Base-by-base conservation (phyloP, 2,113 vertebrate genomes). In the Perca schrenkii region DNA sequence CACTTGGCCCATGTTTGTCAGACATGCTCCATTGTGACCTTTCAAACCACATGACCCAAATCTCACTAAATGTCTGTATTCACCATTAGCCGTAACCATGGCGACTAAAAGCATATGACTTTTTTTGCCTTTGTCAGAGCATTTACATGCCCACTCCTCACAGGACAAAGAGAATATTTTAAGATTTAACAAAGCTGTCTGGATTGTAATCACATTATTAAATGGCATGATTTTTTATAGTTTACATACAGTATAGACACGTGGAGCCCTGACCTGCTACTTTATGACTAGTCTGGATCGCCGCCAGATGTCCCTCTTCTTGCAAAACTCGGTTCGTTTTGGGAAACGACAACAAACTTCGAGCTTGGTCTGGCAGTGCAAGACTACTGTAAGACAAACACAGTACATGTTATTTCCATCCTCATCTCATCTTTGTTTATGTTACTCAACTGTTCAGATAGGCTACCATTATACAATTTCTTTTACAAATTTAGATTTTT, bases 101-200 rank as follows among this genome's bases (percentile, higher is more conserved):
- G 75, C 8, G n/a, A 88, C 83, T 89, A 88, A 91, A 84, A 89
- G 83, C 86, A 54, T 75, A 53, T n/a, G 8, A 79, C 82, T 77
- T 85, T 49, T 19, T 67, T 49, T n/a, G 14, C 63, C 21, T 85
- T 77, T 49, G 66, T 79, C 74, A 34, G 68, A 60, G 15, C n/a
- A 40, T 73, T 75, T 72, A 63, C 69, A 79, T 70, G 66, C 8
- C 77, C 47, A 16, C 31, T 66, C 49, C 49, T 75, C 62, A 19
- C 52, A 58, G 63, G 47, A 69, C 47, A 74, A 74, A 53, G n/a
- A 12, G 31, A 19, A 58, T 14, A 46, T 65, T 71, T 56, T 61
- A 77, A 86, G 53, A 84, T 58, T 79, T 75, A 4, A 62, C 46
- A 71, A 76, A 56, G 66, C 22, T 43, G 15, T 52, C 40, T 21